Percentiles rank a stretch among this genome's conserved stretches.
phyloP scores from a whole-genome alignment of 2,797 vertebrate species.

The Silurus aristotelis region DNA sequence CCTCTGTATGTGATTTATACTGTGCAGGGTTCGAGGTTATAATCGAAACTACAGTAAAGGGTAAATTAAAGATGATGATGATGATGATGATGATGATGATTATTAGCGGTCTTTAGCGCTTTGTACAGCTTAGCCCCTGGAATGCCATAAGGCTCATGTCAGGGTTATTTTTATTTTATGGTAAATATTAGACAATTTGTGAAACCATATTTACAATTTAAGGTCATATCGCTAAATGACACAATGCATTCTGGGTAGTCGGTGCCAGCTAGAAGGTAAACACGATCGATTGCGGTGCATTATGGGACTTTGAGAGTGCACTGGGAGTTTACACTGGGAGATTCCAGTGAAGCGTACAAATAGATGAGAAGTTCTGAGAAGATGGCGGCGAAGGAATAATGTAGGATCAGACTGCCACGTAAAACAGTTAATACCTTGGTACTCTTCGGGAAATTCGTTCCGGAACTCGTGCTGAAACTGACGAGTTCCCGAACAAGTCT shows the following conservation, averaged over 20 bases:
- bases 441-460: too few relatives aligned
- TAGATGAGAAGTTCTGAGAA: not conserved
- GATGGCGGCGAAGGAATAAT: too few relatives aligned
- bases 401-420: too few relatives aligned
- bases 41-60: not conserved
- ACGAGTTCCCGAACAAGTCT: too few relatives aligned
- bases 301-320: not conserved
- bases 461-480: too few relatives aligned
- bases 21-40: conserved; percentile 13
- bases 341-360: not conserved
- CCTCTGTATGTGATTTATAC: conserved; percentile 32
- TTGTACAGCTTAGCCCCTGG: not conserved
- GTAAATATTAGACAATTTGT: not conserved
- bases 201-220: not conserved
- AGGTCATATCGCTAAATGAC: not conserved
- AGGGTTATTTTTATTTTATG: not conserved
- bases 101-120: not conserved
- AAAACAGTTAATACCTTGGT: too few relatives aligned
- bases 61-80: conserved; percentile 1
- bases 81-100: conserved; percentile 10
- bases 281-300: not conserved
- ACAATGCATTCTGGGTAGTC: conserved; percentile 4
- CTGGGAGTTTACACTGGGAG: not conserved
- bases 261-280: not conserved
- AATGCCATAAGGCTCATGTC: not conserved